Evolutionary conservation across 2,113 vertebrate genomes (phyloP).

Genomic region (Tragelaphus strepsiceros): DNA sequence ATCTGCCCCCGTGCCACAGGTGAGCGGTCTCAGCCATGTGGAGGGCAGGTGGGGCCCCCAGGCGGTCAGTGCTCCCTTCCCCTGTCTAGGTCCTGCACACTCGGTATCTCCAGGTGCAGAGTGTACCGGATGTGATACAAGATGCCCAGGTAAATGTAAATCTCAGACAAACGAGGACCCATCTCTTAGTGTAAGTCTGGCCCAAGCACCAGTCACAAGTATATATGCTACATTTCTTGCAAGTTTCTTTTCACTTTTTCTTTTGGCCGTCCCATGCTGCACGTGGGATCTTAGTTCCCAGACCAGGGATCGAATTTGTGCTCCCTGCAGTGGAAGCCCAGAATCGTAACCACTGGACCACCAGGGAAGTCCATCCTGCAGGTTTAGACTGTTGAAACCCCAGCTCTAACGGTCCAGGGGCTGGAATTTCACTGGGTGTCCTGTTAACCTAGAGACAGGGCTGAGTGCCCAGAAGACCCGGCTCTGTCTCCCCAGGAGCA

Average conservation of each 20-base stretch:
- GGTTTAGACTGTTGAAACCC: background rate
- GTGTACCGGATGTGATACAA: background rate
- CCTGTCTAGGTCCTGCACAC: background rate
- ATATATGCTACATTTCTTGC: rapidly evolving
- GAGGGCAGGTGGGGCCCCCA: background rate
- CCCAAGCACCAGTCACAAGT: too few species aligned
- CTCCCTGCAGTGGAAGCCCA: background rate
- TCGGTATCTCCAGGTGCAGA: background rate
- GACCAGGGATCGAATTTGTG: background rate
- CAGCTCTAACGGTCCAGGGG: background rate
- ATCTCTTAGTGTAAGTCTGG: rapidly evolving
- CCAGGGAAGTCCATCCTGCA: background rate
- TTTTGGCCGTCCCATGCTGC: background rate
- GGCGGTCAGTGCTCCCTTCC: rapidly evolving
- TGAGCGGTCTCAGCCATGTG: rapidly evolving
- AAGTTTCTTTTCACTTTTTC: background rate
- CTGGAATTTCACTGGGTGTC: background rate
- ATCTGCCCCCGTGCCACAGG: rapidly evolving
- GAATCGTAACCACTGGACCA: background rate
- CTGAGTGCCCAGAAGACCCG: background rate
- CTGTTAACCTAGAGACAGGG: background rate
- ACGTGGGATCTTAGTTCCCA: background rate
- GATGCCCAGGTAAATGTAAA: background rate
- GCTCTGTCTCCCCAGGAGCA: too few species aligned
- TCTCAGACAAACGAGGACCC: background rate